Base-by-base conservation (phyloP, 2,113 vertebrate species). In the Pelvicachromis taeniatus region DNA sequence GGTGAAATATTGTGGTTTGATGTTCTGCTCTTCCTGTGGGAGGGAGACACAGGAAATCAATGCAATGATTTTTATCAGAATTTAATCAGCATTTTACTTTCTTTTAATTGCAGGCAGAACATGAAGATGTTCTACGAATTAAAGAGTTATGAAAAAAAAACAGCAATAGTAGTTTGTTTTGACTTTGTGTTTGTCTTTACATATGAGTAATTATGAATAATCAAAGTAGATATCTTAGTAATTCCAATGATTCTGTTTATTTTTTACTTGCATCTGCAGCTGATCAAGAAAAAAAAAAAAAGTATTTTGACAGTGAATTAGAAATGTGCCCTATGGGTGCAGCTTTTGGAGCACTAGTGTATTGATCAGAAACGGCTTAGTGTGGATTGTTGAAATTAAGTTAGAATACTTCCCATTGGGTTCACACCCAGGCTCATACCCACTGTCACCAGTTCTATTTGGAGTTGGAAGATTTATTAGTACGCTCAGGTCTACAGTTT, bases 1-100 rank as follows among this genome's bases (percentile, higher is more conserved):
- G 80, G 98, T 98, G 70, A 99, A 99, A 91, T 99, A 99, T 95
- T 99, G 99, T 1, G 98, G 99, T 93, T 98, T 99, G 95, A 99
- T 99, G 93, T 98, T 99, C 95, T 99, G 98, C 92, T 99, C 99
- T 95, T 98, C 97, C 99, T 99, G 96, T 78, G 54, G 1, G 80
- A 82, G 38, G 56, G 3, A 61, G 17, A 29, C 14, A 31, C 23
- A 31, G 42, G 16, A 75, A 75, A 17, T 73, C 42, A 73, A 31
- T 73, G 42, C 21, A 70, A 29, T 6, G 31, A 50, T 52, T 52
- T 52, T 52, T 29, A 29, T 5, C 11, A 73, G 23, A 75, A 31
- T 48, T 75, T 19, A 50, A 73, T 73, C 14, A 17, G 42, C 14
- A 29, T 29, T 50, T 19, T 17, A 73, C 14, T 31, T 31, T 48